Evolutionary conservation across 2,113 vertebrate species (phyloP).

Genomic region (Lophius piscatorius): DNA sequence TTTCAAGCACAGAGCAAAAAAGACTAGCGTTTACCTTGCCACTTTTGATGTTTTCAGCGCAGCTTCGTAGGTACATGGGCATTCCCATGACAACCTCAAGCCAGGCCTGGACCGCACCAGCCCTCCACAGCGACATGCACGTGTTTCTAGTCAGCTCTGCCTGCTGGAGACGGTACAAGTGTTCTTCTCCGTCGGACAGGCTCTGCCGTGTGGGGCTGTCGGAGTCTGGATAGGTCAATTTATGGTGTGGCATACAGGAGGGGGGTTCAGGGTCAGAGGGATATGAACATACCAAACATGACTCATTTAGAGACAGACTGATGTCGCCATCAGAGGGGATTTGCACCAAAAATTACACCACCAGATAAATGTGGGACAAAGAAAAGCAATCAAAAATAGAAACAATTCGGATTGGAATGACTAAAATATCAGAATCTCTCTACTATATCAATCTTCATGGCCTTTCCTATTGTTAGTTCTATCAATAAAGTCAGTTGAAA

Average conservation of each 20-base stretch:
- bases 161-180: constrained; percentile 86
- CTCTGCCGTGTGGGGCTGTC: constrained; percentile 84
- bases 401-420: not conserved
- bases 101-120: constrained; percentile 87
- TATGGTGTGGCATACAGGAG: constrained; percentile 54
- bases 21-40: constrained; percentile 86
- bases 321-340: constrained; percentile 6
- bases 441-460: not conserved
- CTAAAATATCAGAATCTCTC: not conserved
- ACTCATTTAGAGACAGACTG: constrained; percentile 39
- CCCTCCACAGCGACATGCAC: constrained; percentile 89
- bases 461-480: not conserved
- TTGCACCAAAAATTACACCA: constrained; percentile 5
- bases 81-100: constrained; percentile 91
- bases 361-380: not conserved
- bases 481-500: not conserved
- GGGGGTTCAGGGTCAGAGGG: constrained; percentile 60
- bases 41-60: constrained; percentile 86
- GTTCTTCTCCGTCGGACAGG: constrained; percentile 86
- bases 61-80: constrained; percentile 87
- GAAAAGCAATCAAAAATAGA: no score
- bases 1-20: constrained; percentile 8
- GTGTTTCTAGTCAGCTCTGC: constrained; percentile 83
- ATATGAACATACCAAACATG: constrained; percentile 51
- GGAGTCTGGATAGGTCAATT: constrained; percentile 81